These are phyloP conservation scores for Spicauda simplicius DNA, from an alignment of 2,888 invertebrate genomes.

Conservation along the genomic window DNA sequence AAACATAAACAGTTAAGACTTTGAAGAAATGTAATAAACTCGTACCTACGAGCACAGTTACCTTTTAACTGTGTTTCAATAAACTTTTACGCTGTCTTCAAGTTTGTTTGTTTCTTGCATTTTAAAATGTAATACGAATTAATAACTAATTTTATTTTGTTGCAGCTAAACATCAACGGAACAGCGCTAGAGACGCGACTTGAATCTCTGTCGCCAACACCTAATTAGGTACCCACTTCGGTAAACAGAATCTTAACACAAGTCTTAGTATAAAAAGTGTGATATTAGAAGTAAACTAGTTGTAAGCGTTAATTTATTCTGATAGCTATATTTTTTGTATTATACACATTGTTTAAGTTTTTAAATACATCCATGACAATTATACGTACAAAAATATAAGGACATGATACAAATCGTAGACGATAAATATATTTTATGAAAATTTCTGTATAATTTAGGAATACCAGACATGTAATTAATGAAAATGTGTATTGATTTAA, in stretches of 20 bases:
- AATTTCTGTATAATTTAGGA: not conserved
- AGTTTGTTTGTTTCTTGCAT: not conserved
- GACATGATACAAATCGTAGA: too few relatives aligned
- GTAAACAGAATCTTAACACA: constrained; percentile 1
- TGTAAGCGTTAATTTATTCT: constrained; percentile 75
- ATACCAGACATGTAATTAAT: not conserved
- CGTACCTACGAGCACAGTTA: too few relatives aligned
- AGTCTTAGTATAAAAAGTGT: constrained; percentile 61
- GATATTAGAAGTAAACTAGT: constrained; percentile 72
- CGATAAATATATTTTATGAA: too few relatives aligned
- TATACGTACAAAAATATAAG: not conserved
- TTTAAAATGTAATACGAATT: not conserved
- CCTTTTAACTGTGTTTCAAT: too few relatives aligned
- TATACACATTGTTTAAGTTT: not conserved
- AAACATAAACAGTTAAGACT: too few relatives aligned
- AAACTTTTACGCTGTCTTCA: too few relatives aligned
- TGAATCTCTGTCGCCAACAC: constrained; percentile 49
- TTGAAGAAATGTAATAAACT: too few relatives aligned
- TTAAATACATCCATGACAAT: not conserved
- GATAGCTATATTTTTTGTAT: constrained; percentile 32
- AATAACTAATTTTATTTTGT: constrained; percentile 48
- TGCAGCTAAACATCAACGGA: constrained; percentile 81
- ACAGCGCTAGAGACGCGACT: constrained; percentile 74
- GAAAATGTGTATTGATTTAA: too few relatives aligned
- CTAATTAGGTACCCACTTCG: constrained; percentile 9